Conservation (phyloP, 2,113 vertebrate genomes). For the Zosterops borbonicus region DNA sequence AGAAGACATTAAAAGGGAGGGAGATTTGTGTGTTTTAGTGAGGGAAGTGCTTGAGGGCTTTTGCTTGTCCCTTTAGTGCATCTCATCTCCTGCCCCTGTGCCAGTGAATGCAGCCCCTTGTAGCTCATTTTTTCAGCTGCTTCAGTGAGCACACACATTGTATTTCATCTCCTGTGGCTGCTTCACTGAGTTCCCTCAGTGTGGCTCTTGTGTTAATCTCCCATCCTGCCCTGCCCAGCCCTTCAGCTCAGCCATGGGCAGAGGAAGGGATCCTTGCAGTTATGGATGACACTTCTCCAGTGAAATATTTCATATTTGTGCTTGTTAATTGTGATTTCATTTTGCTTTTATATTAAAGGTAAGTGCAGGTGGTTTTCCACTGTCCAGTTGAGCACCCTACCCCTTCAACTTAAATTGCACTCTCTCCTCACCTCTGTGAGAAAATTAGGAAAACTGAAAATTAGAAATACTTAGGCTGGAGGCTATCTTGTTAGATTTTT, state of each 20-base stretch:
- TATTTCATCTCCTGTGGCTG: slow-evolving; percentile 43
- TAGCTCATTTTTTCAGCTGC: slow-evolving; percentile 36
- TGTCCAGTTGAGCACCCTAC: background rate
- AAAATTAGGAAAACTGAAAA: background rate
- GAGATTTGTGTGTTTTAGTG: background rate
- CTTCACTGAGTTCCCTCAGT: slow-evolving; percentile 38
- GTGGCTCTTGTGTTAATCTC: slow-evolving; percentile 33
- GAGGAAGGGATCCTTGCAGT: slow-evolving; percentile 33
- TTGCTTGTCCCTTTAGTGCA: background rate
- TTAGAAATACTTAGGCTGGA: background rate
- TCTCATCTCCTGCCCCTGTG: slow-evolving; percentile 32
- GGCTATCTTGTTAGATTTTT: background rate
- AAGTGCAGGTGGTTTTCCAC: background rate
- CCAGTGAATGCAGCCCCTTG: slow-evolving; percentile 3
- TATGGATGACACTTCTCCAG: slow-evolving; percentile 14
- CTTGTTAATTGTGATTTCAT: background rate
- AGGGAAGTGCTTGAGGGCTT: slow-evolving; percentile 15
- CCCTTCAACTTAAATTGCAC: background rate
- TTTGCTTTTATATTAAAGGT: background rate
- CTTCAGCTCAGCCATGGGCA: background rate
- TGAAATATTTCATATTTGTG: slow-evolving; percentile 35
- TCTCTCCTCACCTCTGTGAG: fast-evolving
- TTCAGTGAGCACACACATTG: slow-evolving; percentile 11
- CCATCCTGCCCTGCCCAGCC: slow-evolving; percentile 55
- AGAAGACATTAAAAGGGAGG: background rate